Percentiles rank a stretch among this genome's conserved stretches.
phyloP scores from a whole-genome alignment of 2,113 vertebrate species.

The Danio rerio region DNA sequence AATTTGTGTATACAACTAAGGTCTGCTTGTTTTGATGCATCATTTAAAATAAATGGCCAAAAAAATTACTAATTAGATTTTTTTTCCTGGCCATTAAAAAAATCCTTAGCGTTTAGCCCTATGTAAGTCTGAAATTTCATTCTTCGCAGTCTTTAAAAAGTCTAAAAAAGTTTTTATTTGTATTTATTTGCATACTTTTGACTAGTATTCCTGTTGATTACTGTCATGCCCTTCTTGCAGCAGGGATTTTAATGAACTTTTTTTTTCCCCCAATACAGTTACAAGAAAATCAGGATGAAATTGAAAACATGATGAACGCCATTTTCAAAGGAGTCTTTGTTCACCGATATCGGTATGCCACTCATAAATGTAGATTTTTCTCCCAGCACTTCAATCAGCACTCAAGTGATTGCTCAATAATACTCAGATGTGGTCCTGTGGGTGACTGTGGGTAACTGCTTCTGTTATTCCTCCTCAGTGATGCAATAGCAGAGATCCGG shows the following conservation, averaged over 20 bases:
- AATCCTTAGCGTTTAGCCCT: no score
- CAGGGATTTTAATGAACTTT: background rate
- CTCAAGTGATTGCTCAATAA: background rate
- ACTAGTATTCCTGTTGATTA: no score
- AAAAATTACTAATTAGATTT: no score
- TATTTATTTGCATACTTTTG: no score
- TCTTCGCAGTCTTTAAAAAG: no score
- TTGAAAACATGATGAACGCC: constrained; percentile 99
- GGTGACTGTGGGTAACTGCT: background rate
- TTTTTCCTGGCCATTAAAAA: no score
- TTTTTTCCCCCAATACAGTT: constrained; percentile 82
- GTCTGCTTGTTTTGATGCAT: no score
- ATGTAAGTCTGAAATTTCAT: no score
- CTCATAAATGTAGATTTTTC: background rate
- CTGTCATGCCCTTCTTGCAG: no score
- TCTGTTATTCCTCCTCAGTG: constrained; percentile 73
- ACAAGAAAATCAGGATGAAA: constrained; percentile 99
- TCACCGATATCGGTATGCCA: constrained; percentile 94
- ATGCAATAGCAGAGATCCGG: constrained; percentile 98
- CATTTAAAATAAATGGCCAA: no score
- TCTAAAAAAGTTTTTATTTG: no score
- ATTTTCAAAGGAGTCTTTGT: constrained; percentile 99
- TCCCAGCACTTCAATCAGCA: background rate
- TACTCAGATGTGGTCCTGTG: background rate
- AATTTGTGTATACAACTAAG: no score